Percentiles rank a stretch among this genome's conserved stretches.
These are phyloP conservation scores for Hyposmocoma kahamanoa DNA, from an alignment of 1,140 invertebrate species.

Conservation along the genomic window DNA sequence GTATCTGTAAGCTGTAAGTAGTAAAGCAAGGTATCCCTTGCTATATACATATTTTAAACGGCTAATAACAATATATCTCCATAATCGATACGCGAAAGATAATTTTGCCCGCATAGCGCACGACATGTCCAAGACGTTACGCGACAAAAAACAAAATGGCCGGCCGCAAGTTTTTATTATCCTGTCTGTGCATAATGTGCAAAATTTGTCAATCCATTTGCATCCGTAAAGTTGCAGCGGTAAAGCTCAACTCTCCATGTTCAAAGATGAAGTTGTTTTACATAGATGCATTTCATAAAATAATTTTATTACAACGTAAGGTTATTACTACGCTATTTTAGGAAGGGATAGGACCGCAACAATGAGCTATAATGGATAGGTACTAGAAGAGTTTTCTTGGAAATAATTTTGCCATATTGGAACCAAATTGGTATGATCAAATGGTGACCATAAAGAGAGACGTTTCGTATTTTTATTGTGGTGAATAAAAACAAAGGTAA, in stretches of 20 bases:
- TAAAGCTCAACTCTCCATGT: constrained; percentile 13
- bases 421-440: no score
- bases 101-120: constrained; percentile 22
- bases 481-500: no score
- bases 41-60: no score
- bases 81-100: constrained; percentile 1
- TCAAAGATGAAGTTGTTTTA: constrained; percentile 15
- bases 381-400: neutral
- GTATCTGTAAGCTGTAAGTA: constrained; percentile 4
- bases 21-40: no score
- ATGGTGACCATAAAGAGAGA: no score
- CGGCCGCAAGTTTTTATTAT: constrained; percentile 16
- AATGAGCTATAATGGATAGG: constrained; percentile 24
- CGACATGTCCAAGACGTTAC: constrained; percentile 19
- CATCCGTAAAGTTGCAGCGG: constrained; percentile 6
- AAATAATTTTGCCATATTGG: constrained; percentile 2
- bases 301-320: constrained; percentile 34
- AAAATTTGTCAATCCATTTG: constrained; percentile 14
- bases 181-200: constrained; percentile 14
- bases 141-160: constrained; percentile 14
- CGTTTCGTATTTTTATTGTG: no score
- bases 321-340: constrained; percentile 40
- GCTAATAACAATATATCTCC: neutral
- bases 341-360: constrained; percentile 25
- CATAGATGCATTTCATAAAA: constrained; percentile 20